Evolutionary conservation across 2,113 vertebrate genomes (phyloP), one percentile per base, ranked within the genome.

Genomic region (Lasiurus cinereus): DNA sequence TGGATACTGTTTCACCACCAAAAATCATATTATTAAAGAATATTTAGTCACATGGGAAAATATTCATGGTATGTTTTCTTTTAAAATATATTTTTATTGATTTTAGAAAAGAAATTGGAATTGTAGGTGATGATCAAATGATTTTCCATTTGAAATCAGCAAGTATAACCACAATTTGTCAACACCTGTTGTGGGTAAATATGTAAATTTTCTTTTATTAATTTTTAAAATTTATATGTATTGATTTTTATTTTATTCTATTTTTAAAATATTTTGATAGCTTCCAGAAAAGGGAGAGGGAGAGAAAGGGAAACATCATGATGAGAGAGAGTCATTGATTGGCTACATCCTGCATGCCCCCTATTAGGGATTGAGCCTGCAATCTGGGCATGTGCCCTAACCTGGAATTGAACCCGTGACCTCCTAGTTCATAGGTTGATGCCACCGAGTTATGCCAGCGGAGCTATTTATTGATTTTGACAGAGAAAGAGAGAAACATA

Each of bases 91-190:
- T 62, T 62, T 62, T 62, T 27, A 62, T 62, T 62, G 22, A 62
- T 62, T 62, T 62, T 24, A 62, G 59, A 62, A 24, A 62, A 24
- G 59, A 27, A 62, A 39, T 86, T 83, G 21, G 18, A 82, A 83
- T 22, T 92, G 21, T 46, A 64, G 19, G 7, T 88, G 43, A 87
- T 39, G 36, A 67, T 24, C 72, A 21, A 73, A 86, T 64, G 15
- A 67, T 36, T 89, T 94, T 83, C 72, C n/a, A 27, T 72, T 80
- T 90, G 91, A 93, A 79, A 80, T 19, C 76, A 96, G 27, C 72
- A 72, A 76, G 13, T 54, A 74, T 1, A 64, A 14, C 48, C 19
- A 76, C 62, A 91, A 36, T 13, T 93, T 83, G 27, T 54, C 18
- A 48, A 39, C 14, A 72, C 29, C 21, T 54, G 11, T 73, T 18